Evolutionary conservation across 2,113 vertebrate species (phyloP).

Genomic region (Jaculus jaculus): DNA sequence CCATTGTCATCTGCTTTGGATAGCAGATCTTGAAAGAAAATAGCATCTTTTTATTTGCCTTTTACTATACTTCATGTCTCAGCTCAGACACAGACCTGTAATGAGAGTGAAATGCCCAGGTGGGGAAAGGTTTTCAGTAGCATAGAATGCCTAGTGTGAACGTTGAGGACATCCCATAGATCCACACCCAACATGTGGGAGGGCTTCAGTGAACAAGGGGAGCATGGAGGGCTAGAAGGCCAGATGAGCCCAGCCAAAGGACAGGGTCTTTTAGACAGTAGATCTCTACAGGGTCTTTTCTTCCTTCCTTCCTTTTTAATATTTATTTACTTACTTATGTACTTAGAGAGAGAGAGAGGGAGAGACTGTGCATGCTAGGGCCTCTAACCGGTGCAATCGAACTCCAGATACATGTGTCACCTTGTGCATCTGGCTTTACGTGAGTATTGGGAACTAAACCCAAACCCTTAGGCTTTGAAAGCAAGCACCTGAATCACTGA

Average conservation of each 20-base stretch:
- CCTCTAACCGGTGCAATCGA: no score
- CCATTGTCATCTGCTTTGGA: neutral
- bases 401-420: no score
- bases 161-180: neutral
- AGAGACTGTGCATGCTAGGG: no score
- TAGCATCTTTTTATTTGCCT: neutral
- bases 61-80: neutral
- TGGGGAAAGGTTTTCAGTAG: neutral
- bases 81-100: neutral
- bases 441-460: no score
- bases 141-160: neutral
- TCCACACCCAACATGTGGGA: neutral
- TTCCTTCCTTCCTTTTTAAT: neutral
- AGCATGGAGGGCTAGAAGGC: neutral
- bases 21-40: neutral
- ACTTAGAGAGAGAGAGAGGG: no score
- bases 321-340: neutral
- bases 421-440: no score
- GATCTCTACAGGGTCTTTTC: rapidly evolving
- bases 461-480: no score
- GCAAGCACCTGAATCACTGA: no score
- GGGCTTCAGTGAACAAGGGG: neutral
- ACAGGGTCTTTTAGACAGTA: neutral
- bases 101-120: neutral
- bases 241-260: neutral